A percentile compares a stretch with the other conserved stretches of the same genome.
Evolutionary conservation across 2,888 invertebrate genomes (phyloP).

Genomic region (Eutolmus rufibarbis): DNA sequence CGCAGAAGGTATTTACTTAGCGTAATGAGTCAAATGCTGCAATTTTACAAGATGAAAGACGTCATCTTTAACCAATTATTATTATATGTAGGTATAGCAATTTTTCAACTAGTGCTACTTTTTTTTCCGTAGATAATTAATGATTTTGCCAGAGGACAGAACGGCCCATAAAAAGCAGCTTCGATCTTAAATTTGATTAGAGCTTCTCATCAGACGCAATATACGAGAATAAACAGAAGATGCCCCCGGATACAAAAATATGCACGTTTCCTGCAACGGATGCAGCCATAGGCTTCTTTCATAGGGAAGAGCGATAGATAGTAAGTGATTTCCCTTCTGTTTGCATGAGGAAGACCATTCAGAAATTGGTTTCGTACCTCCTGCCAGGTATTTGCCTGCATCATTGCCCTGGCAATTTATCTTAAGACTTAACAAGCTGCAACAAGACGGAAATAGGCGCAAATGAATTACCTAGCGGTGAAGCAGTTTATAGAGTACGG

Average conservation of each 20-base stretch:
- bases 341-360: not conserved
- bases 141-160: not conserved
- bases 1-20: no score
- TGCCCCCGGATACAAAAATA: not conserved
- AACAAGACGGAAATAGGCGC: conserved; percentile 14
- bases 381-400: not conserved
- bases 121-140: not conserved
- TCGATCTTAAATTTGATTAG: not conserved
- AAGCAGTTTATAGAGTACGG: not conserved
- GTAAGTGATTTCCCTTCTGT: conserved; percentile 9
- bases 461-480: conserved; percentile 12
- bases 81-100: no score
- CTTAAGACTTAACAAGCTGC: conserved; percentile 9
- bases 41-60: no score
- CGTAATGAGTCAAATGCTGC: no score
- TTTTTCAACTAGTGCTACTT: not conserved
- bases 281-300: not conserved
- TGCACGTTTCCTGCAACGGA: conserved; percentile 12
- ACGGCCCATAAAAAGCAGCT: not conserved
- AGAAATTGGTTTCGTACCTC: not conserved
- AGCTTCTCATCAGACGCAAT: not conserved
- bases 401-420: not conserved
- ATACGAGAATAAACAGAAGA: not conserved
- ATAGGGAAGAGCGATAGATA: not conserved
- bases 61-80: no score